These are phyloP conservation scores for Pithecia hirsuta DNA, from an alignment of 2,797 vertebrate species.

Conservation along the genomic window DNA sequence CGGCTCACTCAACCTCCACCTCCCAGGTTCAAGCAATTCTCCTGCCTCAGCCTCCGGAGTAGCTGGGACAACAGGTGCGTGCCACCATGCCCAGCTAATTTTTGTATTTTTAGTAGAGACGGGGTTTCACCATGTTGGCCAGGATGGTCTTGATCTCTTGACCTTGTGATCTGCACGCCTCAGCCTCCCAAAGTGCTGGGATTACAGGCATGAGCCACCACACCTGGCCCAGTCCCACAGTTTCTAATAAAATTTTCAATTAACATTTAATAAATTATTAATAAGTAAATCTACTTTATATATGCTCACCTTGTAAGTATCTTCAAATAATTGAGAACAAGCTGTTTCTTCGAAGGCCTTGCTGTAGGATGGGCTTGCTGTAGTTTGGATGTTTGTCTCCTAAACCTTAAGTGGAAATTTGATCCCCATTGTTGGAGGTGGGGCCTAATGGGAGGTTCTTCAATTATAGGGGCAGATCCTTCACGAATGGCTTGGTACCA, in stretches of 20 bases:
- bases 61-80: background rate
- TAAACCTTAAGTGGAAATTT: background rate
- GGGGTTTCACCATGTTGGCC: background rate
- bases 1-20: background rate
- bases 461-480: background rate
- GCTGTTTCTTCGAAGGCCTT: background rate
- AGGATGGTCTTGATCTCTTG: background rate
- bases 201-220: background rate
- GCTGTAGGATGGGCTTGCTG: background rate
- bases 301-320: background rate
- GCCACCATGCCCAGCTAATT: background rate
- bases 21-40: background rate
- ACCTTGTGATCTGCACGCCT: rapidly evolving
- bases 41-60: background rate
- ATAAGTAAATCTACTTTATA: background rate
- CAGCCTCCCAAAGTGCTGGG: background rate
- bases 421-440: background rate
- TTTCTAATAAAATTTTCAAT: background rate
- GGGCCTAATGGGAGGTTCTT: background rate
- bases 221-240: background rate
- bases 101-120: background rate
- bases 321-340: background rate
- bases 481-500: background rate
- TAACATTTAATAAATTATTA: background rate
- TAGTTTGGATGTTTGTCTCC: background rate